Conservation (phyloP, 2,797 vertebrate genomes). For the Takifugu ocellatus region DNA sequence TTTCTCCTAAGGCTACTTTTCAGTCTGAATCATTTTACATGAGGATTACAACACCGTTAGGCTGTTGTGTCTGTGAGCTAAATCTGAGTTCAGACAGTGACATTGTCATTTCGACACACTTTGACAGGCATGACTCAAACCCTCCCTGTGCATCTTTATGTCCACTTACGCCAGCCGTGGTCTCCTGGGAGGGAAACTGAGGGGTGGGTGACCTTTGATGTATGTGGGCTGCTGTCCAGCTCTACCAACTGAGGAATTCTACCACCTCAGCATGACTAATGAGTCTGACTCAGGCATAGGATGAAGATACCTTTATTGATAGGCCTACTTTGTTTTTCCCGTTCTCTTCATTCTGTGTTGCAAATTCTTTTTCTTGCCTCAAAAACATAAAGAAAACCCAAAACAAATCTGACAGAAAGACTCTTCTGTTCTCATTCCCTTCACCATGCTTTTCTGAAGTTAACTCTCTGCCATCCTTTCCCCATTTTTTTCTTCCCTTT, state of each 20-base stretch:
- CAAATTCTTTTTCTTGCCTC: background rate
- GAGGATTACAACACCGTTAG: too few species aligned
- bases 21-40: too few species aligned
- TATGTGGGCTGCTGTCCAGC: slow-evolving; percentile 59
- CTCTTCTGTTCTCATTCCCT: slow-evolving; percentile 24
- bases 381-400: too few species aligned
- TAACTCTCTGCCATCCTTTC: slow-evolving; percentile 4
- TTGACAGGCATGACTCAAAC: slow-evolving; percentile 8
- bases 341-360: slow-evolving; percentile 33
- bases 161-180: slow-evolving; percentile 34
- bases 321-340: slow-evolving; percentile 23
- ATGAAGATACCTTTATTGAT: slow-evolving; percentile 45
- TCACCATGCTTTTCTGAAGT: background rate
- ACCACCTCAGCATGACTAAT: slow-evolving; percentile 69
- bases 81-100: background rate
- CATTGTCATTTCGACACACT: background rate
- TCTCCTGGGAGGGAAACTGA: slow-evolving; percentile 50
- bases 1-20: too few species aligned
- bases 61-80: background rate
- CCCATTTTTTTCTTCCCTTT: background rate
- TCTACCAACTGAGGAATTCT: slow-evolving; percentile 43
- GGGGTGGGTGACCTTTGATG: slow-evolving; percentile 68
- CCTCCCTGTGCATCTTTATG: slow-evolving; percentile 26
- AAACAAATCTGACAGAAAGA: slow-evolving; percentile 11
- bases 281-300: slow-evolving; percentile 59